Percentiles rank a stretch among this genome's conserved stretches.
Conservation (phyloP, 2,888 invertebrate species). For the Embidobia sp. region DNA sequence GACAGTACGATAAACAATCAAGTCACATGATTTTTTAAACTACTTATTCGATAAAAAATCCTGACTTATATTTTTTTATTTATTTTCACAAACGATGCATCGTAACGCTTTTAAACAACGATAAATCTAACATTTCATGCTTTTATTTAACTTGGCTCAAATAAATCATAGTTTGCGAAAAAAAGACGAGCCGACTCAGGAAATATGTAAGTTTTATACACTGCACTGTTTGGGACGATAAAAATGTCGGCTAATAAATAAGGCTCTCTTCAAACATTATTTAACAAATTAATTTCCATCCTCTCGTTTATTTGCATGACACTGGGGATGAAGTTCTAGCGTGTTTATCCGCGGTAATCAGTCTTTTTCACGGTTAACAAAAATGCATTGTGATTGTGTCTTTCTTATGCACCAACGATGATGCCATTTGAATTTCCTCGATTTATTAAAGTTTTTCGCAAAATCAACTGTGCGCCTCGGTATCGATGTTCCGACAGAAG, state of each 20-base stretch:
- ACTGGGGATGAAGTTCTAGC: constrained; percentile 16
- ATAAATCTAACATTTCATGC: constrained; percentile 20
- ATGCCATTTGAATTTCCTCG: constrained; percentile 16
- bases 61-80: constrained; percentile 14
- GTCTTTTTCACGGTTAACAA: constrained; percentile 7
- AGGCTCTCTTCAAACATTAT: background rate
- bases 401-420: constrained; percentile 24
- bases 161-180: constrained; percentile 19
- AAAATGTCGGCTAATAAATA: constrained; percentile 11
- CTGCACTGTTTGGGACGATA: background rate
- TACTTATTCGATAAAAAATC: background rate
- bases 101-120: constrained; percentile 22
- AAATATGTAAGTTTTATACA: constrained; percentile 20
- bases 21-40: background rate
- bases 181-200: constrained; percentile 11
- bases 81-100: constrained; percentile 13
- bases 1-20: too few species aligned
- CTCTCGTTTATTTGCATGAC: constrained; percentile 6
- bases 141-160: constrained; percentile 28
- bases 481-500: constrained; percentile 44
- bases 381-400: constrained; percentile 39
- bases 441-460: constrained; percentile 43
- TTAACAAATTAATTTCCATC: constrained; percentile 11
- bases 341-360: constrained; percentile 26
- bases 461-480: constrained; percentile 36